Evolutionary conservation across 2,888 invertebrate genomes (phyloP).

Genomic region (Thelaira solivaga): DNA sequence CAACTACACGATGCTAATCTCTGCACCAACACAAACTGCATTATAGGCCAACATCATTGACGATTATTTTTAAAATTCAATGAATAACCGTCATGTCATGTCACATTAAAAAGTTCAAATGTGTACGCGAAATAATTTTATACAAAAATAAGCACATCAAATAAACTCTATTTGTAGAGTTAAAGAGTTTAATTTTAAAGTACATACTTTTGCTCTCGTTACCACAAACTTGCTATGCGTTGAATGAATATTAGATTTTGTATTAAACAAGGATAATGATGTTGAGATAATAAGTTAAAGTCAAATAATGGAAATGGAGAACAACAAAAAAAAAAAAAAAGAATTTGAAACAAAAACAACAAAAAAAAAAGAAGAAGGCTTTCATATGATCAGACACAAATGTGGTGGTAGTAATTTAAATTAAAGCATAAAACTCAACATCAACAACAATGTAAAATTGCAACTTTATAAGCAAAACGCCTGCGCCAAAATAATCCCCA

Average conservation of each 20-base stretch:
- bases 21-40: too few species aligned
- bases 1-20: too few species aligned
- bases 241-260: slow-evolving; percentile 7
- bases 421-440: slow-evolving; percentile 24
- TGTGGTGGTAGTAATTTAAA: slow-evolving; percentile 21
- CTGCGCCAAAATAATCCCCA: slow-evolving; percentile 40
- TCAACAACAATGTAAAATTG: slow-evolving; percentile 15
- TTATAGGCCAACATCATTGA: too few species aligned
- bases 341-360: background rate
- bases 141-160: too few species aligned
- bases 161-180: background rate
- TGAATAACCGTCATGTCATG: too few species aligned
- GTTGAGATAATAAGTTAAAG: background rate
- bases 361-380: slow-evolving; percentile 5
- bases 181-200: background rate
- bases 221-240: background rate
- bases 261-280: slow-evolving; percentile 30
- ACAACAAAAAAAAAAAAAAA: slow-evolving; percentile 2
- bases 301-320: too few species aligned
- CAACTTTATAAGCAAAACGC: slow-evolving; percentile 39
- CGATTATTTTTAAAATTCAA: too few species aligned
- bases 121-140: too few species aligned
- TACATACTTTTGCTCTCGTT: background rate
- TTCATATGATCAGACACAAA: slow-evolving; percentile 31
- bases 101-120: too few species aligned